Conservation (phyloP, 1,140 invertebrate species). For the Bombus superbus region DNA sequence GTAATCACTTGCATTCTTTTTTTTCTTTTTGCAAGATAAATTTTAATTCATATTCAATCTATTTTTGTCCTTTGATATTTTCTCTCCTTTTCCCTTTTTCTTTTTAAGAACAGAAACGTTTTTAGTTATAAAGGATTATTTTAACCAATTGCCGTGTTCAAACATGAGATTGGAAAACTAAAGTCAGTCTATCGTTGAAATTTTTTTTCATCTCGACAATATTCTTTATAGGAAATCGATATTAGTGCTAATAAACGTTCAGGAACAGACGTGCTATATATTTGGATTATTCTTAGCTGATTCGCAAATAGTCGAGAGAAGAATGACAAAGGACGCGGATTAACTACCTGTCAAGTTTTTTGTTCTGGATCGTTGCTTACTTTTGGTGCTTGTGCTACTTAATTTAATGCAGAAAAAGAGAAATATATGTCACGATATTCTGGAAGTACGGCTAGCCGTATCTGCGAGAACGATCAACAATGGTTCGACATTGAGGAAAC, state of each 20-base stretch:
- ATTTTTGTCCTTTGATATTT: neutral
- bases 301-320: neutral
- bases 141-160: neutral
- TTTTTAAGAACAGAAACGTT: neutral
- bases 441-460: neutral
- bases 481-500: neutral
- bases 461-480: neutral
- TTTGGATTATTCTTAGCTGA: neutral
- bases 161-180: neutral
- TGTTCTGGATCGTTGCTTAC: neutral
- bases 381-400: neutral
- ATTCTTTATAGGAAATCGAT: slow-evolving; percentile 24
- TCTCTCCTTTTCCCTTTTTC: neutral
- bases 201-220: neutral
- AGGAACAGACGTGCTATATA: neutral
- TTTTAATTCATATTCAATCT: neutral
- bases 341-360: neutral
- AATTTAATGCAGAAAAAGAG: neutral
- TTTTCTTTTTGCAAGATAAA: neutral
- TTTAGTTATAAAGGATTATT: neutral
- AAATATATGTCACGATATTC: too few relatives aligned
- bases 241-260: neutral
- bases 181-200: neutral
- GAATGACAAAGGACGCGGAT: too few relatives aligned
- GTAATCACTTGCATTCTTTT: neutral